These are phyloP conservation scores for Iguana delicatissima DNA, from an alignment of 2,797 vertebrate species.

Conservation along the genomic window DNA sequence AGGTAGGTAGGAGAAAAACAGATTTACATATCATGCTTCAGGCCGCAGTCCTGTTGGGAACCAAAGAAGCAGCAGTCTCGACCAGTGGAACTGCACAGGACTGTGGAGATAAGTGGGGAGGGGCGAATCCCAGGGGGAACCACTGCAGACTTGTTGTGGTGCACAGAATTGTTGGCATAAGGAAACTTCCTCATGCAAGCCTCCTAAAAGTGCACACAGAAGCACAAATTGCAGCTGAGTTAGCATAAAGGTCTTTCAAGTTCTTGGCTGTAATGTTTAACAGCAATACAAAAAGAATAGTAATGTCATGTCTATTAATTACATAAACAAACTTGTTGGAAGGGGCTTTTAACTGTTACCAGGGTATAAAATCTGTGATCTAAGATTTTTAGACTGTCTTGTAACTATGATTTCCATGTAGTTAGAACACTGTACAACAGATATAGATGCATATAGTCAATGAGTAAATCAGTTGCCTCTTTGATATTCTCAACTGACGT, in stretches of 20 bases:
- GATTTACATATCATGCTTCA: background rate
- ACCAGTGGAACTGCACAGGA: too few relatives aligned
- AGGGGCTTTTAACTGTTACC: background rate
- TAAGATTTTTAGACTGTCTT: background rate
- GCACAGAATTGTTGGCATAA: too few relatives aligned
- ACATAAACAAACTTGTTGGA: background rate
- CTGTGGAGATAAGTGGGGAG: too few relatives aligned
- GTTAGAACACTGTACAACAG: background rate
- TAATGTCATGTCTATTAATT: background rate
- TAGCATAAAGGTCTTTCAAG: too few relatives aligned
- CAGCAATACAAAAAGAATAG: background rate
- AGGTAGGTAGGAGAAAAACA: background rate
- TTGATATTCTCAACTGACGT: background rate
- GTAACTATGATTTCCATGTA: background rate
- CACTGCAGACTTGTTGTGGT: too few relatives aligned
- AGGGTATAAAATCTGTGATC: slow-evolving; percentile 19
- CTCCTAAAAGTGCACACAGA: too few relatives aligned
- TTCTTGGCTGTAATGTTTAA: background rate
- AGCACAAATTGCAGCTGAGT: too few relatives aligned
- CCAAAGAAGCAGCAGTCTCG: too few relatives aligned
- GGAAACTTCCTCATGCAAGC: too few relatives aligned
- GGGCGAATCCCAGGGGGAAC: too few relatives aligned
- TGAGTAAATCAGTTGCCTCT: background rate
- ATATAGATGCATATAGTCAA: background rate
- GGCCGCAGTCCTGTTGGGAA: too few relatives aligned